Conservation (phyloP, 2,797 vertebrate species). For the Argya squamiceps region DNA sequence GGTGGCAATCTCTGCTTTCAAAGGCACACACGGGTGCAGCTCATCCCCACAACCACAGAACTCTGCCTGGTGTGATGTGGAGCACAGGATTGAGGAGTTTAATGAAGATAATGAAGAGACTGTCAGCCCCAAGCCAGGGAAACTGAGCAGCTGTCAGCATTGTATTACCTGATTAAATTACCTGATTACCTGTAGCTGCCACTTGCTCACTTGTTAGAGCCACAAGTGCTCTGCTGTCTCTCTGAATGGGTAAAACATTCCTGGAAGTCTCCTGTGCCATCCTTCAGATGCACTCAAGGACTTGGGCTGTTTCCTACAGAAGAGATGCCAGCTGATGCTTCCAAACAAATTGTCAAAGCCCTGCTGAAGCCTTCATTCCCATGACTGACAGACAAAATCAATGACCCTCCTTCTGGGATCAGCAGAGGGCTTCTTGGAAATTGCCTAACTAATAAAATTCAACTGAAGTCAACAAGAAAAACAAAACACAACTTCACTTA, state of each 20-base stretch:
- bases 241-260: not conserved
- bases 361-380: not conserved
- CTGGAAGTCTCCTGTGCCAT: not conserved
- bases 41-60: not conserved
- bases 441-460: not conserved
- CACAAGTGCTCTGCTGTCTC: not conserved
- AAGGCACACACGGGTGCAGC: not conserved
- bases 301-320: rapidly evolving
- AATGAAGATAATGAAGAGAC: not conserved
- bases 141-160: not conserved
- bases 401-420: not conserved
- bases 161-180: slow-evolving; percentile 5
- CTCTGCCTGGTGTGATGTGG: rapidly evolving
- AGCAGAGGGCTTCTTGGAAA: not conserved
- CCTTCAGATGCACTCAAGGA: not conserved
- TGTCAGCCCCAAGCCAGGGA: not conserved
- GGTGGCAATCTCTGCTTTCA: not conserved
- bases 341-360: not conserved
- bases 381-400: not conserved
- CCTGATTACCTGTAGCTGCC: not conserved
- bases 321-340: not conserved
- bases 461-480: not conserved
- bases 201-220: not conserved
- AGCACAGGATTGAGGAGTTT: not conserved
- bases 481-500: not conserved